These are phyloP conservation scores for Pollenia labialis DNA, from an alignment of 2,888 invertebrate species.

Conservation along the genomic window DNA sequence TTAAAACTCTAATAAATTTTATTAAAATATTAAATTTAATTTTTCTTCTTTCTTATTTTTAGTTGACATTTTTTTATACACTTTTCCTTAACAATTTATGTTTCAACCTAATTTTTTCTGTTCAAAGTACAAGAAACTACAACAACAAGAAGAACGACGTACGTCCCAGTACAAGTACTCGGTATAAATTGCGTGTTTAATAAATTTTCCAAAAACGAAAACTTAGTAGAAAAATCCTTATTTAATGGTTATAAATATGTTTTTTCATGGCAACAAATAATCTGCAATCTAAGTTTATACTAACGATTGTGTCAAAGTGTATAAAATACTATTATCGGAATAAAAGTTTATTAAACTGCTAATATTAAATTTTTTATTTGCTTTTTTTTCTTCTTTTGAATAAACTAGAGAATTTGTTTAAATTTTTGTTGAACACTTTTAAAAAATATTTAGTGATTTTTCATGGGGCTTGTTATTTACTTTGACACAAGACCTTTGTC, in stretches of 20 bases:
- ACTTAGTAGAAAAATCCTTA: conserved; percentile 48
- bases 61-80: conserved; percentile 51
- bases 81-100: conserved; percentile 52
- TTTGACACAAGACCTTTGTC: conserved; percentile 68
- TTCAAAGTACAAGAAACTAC: conserved; percentile 18
- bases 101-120: conserved; percentile 62
- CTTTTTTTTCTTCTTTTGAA: conserved; percentile 8
- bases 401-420: conserved; percentile 30
- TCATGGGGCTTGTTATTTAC: conserved; percentile 58
- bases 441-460: conserved; percentile 38
- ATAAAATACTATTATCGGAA: conserved; percentile 36
- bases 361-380: neutral
- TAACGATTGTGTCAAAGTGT: conserved; percentile 53
- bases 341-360: conserved; percentile 16
- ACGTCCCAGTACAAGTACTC: conserved; percentile 7
- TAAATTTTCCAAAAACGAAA: conserved; percentile 46
- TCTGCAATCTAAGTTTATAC: neutral
- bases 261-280: conserved; percentile 29
- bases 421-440: conserved; percentile 3
- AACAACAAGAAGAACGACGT: conserved; percentile 9
- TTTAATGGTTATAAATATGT: conserved; percentile 48
- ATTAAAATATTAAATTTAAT: conserved; percentile 48
- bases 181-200: conserved; percentile 59
- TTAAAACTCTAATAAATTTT: conserved; percentile 65
- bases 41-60: conserved; percentile 1